Percentiles rank a stretch among this genome's conserved stretches.
phyloP scores from a whole-genome alignment of 2,113 vertebrate species.

The Larimichthys polyactis region DNA sequence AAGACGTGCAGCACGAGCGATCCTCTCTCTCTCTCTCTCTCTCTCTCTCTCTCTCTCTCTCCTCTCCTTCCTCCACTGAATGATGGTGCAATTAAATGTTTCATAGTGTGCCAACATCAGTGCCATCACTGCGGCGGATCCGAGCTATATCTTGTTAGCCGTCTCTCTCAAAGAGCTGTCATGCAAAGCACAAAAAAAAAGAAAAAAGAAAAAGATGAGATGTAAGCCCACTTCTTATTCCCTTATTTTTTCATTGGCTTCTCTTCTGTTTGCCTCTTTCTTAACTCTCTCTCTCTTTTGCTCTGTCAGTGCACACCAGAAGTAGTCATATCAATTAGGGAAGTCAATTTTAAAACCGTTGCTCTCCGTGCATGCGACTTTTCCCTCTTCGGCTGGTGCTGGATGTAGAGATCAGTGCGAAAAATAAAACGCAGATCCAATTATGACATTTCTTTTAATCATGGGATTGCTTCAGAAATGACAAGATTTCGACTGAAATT shows the following conservation, averaged over 20 bases:
- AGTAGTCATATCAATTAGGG: conserved; percentile 44
- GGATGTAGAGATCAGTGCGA: not conserved
- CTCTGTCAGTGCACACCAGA: conserved; percentile 1
- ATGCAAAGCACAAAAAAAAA: conserved; percentile 53
- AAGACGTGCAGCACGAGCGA: conserved; percentile 46
- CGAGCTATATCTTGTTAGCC: conserved; percentile 43
- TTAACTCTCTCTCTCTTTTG: not conserved
- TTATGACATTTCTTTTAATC: not conserved
- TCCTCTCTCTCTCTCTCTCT: conserved; percentile 53
- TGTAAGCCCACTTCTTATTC: conserved; percentile 21
- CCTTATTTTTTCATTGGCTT: conserved; percentile 6
- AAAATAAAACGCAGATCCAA: conserved; percentile 7
- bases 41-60: conserved; percentile 55
- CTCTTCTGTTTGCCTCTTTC: conserved; percentile 43
- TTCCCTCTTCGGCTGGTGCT: not conserved
- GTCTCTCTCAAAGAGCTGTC: conserved; percentile 65
- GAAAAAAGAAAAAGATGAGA: conserved; percentile 49
- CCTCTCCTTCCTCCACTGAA: conserved; percentile 47
- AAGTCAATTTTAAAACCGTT: conserved; percentile 38
- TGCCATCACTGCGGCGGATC: conserved; percentile 54
- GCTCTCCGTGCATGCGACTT: not conserved
- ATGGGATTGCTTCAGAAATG: conserved; percentile 5
- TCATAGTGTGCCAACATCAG: conserved; percentile 67
- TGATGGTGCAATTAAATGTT: conserved; percentile 77
- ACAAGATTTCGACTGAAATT: conserved; percentile 16